Conservation (phyloP, 2,797 vertebrate species). For the Rhabdomys pumilio region DNA sequence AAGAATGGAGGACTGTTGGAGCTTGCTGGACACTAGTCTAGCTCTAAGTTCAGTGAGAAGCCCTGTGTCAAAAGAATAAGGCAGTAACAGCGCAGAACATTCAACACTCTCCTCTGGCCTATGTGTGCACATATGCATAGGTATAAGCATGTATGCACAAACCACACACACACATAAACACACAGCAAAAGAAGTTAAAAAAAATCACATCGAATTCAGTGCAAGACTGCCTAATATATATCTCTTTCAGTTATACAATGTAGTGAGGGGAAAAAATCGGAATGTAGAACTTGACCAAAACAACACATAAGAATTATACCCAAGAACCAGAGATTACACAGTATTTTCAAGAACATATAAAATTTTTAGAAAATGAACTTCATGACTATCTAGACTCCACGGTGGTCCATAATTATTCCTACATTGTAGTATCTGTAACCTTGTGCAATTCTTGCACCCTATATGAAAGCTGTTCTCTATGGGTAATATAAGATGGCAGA, state of each 20-base stretch:
- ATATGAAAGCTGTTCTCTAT: background rate
- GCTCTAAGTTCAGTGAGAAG: background rate
- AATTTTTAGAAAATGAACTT: conserved; percentile 41
- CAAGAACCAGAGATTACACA: background rate
- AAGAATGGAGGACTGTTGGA: background rate
- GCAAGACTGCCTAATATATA: conserved; percentile 21
- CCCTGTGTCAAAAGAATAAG: background rate
- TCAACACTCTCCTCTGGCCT: background rate
- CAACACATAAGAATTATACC: conserved; percentile 33
- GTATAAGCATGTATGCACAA: background rate
- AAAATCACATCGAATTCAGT: background rate
- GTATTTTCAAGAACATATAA: conserved; percentile 54
- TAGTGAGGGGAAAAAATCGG: background rate
- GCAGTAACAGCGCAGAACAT: background rate
- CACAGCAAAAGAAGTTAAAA: background rate
- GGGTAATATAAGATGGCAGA: background rate
- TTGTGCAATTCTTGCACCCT: background rate
- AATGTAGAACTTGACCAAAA: conserved; percentile 43
- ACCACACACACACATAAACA: background rate
- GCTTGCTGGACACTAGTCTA: background rate
- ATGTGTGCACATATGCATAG: background rate
- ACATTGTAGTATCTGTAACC: background rate
- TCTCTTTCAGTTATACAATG: background rate
- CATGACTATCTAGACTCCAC: background rate
- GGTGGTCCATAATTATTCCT: background rate